Evolutionary conservation across 2,113 vertebrate genomes (phyloP).

Genomic region (Pionites leucogaster): DNA sequence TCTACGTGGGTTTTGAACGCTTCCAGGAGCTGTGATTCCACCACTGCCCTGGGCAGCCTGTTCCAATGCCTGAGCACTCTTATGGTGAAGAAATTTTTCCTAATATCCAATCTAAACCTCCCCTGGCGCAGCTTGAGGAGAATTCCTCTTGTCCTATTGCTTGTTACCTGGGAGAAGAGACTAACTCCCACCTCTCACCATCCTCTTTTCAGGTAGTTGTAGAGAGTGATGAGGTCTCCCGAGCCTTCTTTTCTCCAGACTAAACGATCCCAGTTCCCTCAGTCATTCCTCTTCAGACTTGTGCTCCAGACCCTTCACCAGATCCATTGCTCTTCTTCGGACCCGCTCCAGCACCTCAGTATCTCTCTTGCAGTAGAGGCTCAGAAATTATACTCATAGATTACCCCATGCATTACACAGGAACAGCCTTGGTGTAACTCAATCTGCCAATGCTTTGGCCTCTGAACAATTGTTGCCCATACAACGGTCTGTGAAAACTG

Average conservation of each 20-base stretch:
- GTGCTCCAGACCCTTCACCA: not conserved
- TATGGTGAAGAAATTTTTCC: not conserved
- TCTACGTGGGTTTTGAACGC: not conserved
- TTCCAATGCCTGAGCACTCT: not conserved
- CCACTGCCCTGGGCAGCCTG: not conserved
- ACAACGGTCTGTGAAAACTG: not conserved
- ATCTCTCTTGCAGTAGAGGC: not conserved
- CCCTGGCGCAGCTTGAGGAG: not conserved
- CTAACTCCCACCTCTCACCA: not conserved
- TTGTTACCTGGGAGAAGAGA: not conserved
- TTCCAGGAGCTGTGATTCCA: not conserved
- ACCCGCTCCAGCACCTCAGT: not conserved
- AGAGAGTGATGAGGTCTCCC: not conserved
- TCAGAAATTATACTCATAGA: not conserved
- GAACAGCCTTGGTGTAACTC: not conserved
- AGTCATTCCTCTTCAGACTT: not conserved
- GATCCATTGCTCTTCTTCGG: not conserved
- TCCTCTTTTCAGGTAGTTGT: not conserved
- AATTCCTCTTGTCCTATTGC: not conserved
- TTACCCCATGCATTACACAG: not conserved
- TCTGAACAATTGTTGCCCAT: not conserved
- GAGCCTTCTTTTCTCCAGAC: not conserved
- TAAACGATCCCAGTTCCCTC: not conserved
- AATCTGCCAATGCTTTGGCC: not conserved
- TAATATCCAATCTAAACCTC: not conserved